Conservation (phyloP, 1,140 invertebrate species). For the Cotesia glomerata region DNA sequence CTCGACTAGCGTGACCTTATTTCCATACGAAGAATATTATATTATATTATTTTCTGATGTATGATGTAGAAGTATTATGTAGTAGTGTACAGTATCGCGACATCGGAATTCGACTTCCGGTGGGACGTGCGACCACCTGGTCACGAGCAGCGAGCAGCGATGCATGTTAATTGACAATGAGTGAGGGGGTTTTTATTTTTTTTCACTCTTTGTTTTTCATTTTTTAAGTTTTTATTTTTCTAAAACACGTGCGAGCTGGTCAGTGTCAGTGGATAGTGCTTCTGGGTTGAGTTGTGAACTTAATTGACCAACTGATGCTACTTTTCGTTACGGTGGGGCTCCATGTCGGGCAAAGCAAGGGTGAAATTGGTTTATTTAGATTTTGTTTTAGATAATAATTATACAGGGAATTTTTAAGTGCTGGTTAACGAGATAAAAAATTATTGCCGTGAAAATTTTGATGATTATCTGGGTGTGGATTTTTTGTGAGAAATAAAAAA, state of each 20-base stretch:
- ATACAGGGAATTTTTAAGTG: no score
- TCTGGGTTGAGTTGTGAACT: not conserved
- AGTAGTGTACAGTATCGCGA: slow-evolving; percentile 21
- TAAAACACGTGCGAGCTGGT: slow-evolving; percentile 2
- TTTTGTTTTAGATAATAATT: no score
- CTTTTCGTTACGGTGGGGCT: not conserved
- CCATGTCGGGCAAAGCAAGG: not conserved
- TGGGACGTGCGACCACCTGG: slow-evolving; percentile 42
- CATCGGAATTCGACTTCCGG: slow-evolving; percentile 54
- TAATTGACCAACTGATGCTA: slow-evolving; percentile 14
- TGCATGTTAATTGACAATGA: slow-evolving; percentile 22
- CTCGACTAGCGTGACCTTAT: slow-evolving; percentile 47
- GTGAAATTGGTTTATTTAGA: no score
- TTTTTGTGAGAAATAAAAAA: no score
- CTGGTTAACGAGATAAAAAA: no score
- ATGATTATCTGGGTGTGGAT: no score
- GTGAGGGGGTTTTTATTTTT: not conserved
- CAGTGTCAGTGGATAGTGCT: not conserved
- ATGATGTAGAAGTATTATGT: not conserved
- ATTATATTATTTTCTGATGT: not conserved
- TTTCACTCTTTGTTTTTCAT: not conserved
- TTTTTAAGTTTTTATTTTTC: not conserved
- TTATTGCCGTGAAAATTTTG: no score
- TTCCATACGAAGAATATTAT: slow-evolving; percentile 43
- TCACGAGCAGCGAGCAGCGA: slow-evolving; percentile 33